These are phyloP conservation scores for Spodoptera littoralis DNA, from an alignment of 2,888 invertebrate species.

Conservation along the genomic window DNA sequence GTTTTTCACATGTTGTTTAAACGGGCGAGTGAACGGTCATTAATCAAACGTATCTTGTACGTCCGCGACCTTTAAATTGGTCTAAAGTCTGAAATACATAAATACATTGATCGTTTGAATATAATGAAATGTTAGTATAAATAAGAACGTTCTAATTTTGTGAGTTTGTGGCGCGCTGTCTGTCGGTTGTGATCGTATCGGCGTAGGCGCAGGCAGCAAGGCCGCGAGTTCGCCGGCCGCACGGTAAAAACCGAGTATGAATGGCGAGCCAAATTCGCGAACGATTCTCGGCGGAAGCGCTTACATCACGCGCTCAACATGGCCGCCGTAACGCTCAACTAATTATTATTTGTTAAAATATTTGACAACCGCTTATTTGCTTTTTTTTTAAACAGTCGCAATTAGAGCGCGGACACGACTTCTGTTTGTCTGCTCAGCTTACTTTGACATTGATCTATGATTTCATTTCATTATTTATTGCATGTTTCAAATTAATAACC, in stretches of 20 bases:
- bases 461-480: conserved; percentile 8
- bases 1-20: conserved; percentile 21
- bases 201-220: conserved; percentile 80
- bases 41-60: conserved; percentile 27
- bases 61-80: conserved; percentile 30
- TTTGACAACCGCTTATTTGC: conserved; percentile 46
- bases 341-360: conserved; percentile 53
- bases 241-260: conserved; percentile 81
- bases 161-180: conserved; percentile 69
- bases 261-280: conserved; percentile 79
- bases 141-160: conserved; percentile 75
- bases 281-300: conserved; percentile 74
- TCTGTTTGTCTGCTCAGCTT: conserved; percentile 11
- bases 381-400: conserved; percentile 31
- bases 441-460: conserved; percentile 8
- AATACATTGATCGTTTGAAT: conserved; percentile 33
- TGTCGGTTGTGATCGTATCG: conserved; percentile 54
- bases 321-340: conserved; percentile 54
- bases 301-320: conserved; percentile 74
- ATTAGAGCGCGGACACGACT: conserved; percentile 37
- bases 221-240: conserved; percentile 83
- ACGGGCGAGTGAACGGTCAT: conserved; percentile 30
- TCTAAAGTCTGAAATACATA: conserved; percentile 22
- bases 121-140: conserved; percentile 49
- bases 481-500: not conserved